Evolutionary conservation across 2,888 invertebrate species (phyloP).

Genomic region (Tenthredo amoena): DNA sequence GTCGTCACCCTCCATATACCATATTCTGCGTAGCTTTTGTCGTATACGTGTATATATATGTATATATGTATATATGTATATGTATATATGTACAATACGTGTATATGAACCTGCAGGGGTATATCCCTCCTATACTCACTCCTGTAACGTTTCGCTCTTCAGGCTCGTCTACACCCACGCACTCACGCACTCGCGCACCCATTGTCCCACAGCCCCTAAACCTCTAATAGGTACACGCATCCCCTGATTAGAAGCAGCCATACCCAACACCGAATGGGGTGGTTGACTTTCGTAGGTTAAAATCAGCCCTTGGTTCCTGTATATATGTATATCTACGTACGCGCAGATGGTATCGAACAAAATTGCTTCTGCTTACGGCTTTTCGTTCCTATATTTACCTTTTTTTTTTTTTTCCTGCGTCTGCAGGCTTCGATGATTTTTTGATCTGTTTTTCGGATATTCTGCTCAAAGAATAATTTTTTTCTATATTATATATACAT

Average conservation of each 20-base stretch:
- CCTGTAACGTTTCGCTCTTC: not conserved
- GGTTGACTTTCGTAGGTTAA: conserved; percentile 52
- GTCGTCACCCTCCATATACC: conserved; percentile 33
- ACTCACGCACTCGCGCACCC: conserved; percentile 58
- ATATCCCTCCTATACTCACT: conserved; percentile 23
- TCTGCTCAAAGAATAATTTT: too few relatives aligned
- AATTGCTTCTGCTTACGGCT: conserved; percentile 41
- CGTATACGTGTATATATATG: too few relatives aligned
- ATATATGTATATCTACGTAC: not conserved
- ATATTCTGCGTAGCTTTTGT: not conserved
- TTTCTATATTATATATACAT: too few relatives aligned
- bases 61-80: not conserved
- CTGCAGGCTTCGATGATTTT: not conserved
- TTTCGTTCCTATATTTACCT: not conserved
- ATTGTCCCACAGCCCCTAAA: conserved; percentile 65
- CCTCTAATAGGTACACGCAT: conserved; percentile 77
- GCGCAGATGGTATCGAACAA: conserved; percentile 47
- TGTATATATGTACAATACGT: not conserved
- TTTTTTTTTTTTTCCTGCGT: not conserved
- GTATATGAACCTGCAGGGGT: too few relatives aligned
- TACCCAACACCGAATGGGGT: conserved; percentile 35
- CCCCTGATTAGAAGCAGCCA: conserved; percentile 74
- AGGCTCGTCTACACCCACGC: conserved; percentile 72
- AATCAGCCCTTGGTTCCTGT: conserved; percentile 10
- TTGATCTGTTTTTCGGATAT: not conserved